Evolutionary conservation across 1,140 invertebrate species (phyloP), one percentile per base, ranked within the genome.

Genomic region (Cyclargus thomasi): DNA sequence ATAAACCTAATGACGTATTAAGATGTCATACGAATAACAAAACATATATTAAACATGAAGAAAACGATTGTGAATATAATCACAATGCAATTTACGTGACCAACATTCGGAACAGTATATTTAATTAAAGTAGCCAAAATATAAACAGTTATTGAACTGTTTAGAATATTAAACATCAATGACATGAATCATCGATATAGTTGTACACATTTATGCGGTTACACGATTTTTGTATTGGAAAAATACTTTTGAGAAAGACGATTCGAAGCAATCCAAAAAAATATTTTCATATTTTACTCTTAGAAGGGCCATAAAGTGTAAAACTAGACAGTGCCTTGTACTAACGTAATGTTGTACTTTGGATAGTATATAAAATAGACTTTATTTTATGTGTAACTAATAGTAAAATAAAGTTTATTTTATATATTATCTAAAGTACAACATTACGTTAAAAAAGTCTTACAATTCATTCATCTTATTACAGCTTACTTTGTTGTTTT

Each of bases 11-110:
- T 16, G 39, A 47, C 39, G 39, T 47, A 47, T 47, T 47, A 47
- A 47, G 14, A 47, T 47, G 39, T 47, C 39, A 47, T 47, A 14
- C 39, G 39, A 47, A 47, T 47, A 47, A 47, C 39, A 47, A 47
- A 47, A 47, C 39, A 47, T 47, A 47, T 14, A n/a, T 29, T 29
- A 47, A 47, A 59, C 55, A 59, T 21, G 55, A 20, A 11, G 21
- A 20, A 59, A 59, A 59, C 55, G 21, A 59, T 59, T 20, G 10
- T 8, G 11, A 55, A 6, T 55, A 55, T 59, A 59, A 1, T 10
- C 55, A 59, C 18, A 59, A 59, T 59, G 53, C 53, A 55, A 29
- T 55, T 55, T 55, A 55, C 53, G 55, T 59, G 55, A 59, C 55
- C 7, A 5, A 20, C 17, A 20, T 59, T 59, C 17, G 39, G 39